Evolutionary conservation across 2,797 vertebrate species (phyloP).

Genomic region (Gymnopithys bicolor): DNA sequence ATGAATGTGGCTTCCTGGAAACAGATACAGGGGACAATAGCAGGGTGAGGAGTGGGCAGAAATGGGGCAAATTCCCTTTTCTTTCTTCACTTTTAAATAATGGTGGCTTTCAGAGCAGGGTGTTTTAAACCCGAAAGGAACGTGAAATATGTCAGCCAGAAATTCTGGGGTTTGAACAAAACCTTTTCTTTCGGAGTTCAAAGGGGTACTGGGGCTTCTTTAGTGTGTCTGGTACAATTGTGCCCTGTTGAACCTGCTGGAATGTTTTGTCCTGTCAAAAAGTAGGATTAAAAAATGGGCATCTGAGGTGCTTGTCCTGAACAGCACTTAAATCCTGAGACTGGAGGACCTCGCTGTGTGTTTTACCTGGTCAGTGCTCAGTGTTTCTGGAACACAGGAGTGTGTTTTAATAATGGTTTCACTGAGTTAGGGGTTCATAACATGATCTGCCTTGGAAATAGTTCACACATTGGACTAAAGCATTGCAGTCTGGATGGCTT

Average conservation of each 20-base stretch:
- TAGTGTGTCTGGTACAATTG: neutral
- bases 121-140: slow-evolving; percentile 89
- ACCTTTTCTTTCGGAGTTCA: slow-evolving; percentile 15
- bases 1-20: slow-evolving; percentile 89
- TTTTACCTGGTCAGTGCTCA: neutral
- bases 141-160: slow-evolving; percentile 87
- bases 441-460: neutral
- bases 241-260: neutral
- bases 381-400: neutral
- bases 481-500: neutral
- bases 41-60: slow-evolving; percentile 71
- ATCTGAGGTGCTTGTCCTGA: neutral
- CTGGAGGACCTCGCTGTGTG: neutral
- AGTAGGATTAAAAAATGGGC: neutral
- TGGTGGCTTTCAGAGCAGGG: slow-evolving; percentile 85
- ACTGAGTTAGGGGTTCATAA: neutral
- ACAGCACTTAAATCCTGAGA: neutral
- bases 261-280: neutral
- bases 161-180: slow-evolving; percentile 75
- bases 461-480: neutral
- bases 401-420: neutral
- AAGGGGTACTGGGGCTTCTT: neutral
- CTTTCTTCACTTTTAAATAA: slow-evolving; percentile 99
- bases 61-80: slow-evolving; percentile 85
- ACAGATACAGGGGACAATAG: slow-evolving; percentile 85